These are phyloP conservation scores for Mustela lutreola DNA, from an alignment of 2,113 vertebrate species.

Conservation along the genomic window DNA sequence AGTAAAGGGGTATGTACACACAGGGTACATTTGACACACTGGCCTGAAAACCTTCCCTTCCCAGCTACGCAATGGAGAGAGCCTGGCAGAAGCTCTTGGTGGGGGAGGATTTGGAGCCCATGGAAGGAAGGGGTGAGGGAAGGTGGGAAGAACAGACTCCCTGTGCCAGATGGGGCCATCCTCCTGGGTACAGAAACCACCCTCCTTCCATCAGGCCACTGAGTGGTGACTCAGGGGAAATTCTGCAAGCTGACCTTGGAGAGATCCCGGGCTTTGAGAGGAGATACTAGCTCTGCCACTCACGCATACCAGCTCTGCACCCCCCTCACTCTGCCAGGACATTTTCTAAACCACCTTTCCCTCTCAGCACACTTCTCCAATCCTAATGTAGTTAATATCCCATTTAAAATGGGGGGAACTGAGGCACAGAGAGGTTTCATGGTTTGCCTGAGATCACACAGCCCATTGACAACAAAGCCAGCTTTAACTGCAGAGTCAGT, in stretches of 20 bases:
- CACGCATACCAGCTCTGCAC: background rate
- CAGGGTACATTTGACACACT: background rate
- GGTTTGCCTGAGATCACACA: background rate
- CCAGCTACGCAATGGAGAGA: background rate
- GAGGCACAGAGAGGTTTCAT: background rate
- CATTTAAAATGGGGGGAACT: background rate
- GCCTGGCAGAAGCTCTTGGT: background rate
- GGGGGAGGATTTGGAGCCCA: background rate
- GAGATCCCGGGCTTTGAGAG: background rate
- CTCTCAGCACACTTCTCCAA: background rate
- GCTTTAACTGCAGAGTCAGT: background rate
- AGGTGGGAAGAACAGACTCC: background rate
- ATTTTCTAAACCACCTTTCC: background rate
- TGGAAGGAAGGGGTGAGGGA: background rate
- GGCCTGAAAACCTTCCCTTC: background rate
- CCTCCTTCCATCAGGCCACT: background rate
- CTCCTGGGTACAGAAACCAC: background rate
- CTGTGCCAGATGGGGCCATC: background rate
- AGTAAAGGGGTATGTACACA: accelerated
- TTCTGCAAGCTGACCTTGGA: background rate
- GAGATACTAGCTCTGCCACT: background rate
- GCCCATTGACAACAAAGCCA: background rate
- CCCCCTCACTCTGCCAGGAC: background rate
- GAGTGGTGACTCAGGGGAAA: background rate
- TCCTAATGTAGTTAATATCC: background rate